These are phyloP conservation scores for Parelbella ahira DNA, from an alignment of 2,888 invertebrate species.

Conservation along the genomic window DNA sequence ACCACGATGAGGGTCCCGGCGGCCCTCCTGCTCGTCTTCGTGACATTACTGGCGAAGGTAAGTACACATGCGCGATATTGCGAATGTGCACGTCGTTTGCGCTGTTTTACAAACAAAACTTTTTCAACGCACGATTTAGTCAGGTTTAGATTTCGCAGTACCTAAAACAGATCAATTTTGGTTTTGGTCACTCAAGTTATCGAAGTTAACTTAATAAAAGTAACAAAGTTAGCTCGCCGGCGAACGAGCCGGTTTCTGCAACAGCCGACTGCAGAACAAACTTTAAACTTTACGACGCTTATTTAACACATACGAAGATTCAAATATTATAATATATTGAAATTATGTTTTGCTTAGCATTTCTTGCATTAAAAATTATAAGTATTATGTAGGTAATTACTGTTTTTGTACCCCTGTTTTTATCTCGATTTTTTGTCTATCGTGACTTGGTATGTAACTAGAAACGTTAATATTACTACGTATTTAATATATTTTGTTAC, in stretches of 20 bases:
- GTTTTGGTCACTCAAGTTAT: slow-evolving; percentile 13
- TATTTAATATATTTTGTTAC: too few relatives aligned
- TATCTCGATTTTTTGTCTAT: too few relatives aligned
- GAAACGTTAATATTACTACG: too few relatives aligned
- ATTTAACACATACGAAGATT: slow-evolving; percentile 13
- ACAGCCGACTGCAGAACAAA: slow-evolving; percentile 23
- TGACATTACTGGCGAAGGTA: slow-evolving; percentile 39
- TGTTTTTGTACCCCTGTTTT: too few relatives aligned
- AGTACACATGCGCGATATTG: slow-evolving; percentile 29
- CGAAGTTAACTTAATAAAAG: slow-evolving; percentile 27
- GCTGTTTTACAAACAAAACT: slow-evolving; percentile 24
- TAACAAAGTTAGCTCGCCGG: slow-evolving; percentile 28
- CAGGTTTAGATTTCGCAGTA: too few relatives aligned
- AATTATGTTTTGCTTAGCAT: too few relatives aligned
- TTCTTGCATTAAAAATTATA: too few relatives aligned
- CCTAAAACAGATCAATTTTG: slow-evolving; percentile 23
- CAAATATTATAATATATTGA: too few relatives aligned
- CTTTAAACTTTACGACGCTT: slow-evolving; percentile 21
- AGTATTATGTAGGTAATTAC: too few relatives aligned
- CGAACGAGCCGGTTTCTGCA: slow-evolving; percentile 29
- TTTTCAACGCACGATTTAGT: too few relatives aligned
- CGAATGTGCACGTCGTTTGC: slow-evolving; percentile 26
- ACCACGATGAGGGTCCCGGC: slow-evolving; percentile 52
- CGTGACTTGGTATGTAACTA: too few relatives aligned
- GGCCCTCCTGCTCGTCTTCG: slow-evolving; percentile 52